Conservation (phyloP, 2,113 vertebrate species). For the Pelecanus crispus region DNA sequence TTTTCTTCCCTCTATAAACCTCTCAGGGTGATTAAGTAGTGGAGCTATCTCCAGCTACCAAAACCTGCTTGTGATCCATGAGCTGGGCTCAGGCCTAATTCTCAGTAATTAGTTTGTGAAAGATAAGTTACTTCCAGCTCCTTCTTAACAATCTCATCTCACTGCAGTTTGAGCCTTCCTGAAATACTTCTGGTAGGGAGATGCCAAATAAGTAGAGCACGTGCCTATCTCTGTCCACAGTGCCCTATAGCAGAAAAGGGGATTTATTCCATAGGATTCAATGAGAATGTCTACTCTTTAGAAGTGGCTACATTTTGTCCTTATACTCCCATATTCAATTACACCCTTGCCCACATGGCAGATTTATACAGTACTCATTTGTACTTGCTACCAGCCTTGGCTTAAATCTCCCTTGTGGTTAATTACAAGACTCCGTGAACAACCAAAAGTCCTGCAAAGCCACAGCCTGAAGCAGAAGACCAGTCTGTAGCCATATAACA, state of each 20-base stretch:
- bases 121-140: not conserved
- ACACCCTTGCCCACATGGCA: not conserved
- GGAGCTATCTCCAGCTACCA: not conserved
- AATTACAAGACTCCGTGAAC: not conserved
- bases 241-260: not conserved
- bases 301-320: not conserved
- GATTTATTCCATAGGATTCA: not conserved
- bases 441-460: not conserved
- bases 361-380: not conserved
- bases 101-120: not conserved
- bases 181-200: not conserved
- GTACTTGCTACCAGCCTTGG: not conserved
- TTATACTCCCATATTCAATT: not conserved
- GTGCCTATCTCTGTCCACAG: not conserved
- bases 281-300: constrained; percentile 4
- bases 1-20: not conserved
- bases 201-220: not conserved
- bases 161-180: not conserved
- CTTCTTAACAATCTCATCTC: not conserved
- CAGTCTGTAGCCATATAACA: not conserved
- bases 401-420: not conserved
- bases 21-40: not conserved
- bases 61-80: not conserved
- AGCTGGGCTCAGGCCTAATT: not conserved
- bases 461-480: not conserved